Evolutionary conservation across 2,113 vertebrate species (phyloP).

Genomic region (Pygathrix nemaeus): DNA sequence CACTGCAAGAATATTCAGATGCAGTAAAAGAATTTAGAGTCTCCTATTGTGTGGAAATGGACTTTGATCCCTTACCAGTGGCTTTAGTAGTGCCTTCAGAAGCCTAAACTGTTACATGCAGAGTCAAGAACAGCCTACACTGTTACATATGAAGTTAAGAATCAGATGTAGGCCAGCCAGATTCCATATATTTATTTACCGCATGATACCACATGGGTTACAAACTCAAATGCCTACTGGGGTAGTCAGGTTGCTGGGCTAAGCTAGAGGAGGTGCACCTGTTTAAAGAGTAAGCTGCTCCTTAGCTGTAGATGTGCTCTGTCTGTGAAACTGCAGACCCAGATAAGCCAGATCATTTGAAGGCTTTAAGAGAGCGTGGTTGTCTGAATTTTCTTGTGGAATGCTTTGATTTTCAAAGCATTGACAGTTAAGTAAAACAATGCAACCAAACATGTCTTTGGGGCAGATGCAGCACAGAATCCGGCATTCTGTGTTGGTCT

Average conservation of each 20-base stretch:
- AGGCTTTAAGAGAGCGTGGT: not conserved
- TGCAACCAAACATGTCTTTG: not conserved
- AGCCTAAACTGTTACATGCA: not conserved
- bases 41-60: not conserved
- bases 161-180: not conserved
- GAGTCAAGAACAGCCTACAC: too few relatives aligned
- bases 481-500: not conserved
- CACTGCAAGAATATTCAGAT: not conserved
- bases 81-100: not conserved
- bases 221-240: not conserved
- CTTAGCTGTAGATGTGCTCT: not conserved
- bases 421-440: not conserved
- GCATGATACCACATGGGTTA: not conserved
- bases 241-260: not conserved
- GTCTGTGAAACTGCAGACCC: not conserved
- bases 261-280: not conserved
- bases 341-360: not conserved
- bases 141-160: not conserved
- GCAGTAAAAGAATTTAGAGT: constrained; percentile 7
- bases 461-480: not conserved
- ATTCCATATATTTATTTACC: not conserved
- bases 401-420: not conserved
- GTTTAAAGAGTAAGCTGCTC: not conserved
- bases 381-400: not conserved
- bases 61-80: not conserved